phyloP scores from a whole-genome alignment of 2,888 invertebrate genomes.

The Cephus nigrinus region DNA sequence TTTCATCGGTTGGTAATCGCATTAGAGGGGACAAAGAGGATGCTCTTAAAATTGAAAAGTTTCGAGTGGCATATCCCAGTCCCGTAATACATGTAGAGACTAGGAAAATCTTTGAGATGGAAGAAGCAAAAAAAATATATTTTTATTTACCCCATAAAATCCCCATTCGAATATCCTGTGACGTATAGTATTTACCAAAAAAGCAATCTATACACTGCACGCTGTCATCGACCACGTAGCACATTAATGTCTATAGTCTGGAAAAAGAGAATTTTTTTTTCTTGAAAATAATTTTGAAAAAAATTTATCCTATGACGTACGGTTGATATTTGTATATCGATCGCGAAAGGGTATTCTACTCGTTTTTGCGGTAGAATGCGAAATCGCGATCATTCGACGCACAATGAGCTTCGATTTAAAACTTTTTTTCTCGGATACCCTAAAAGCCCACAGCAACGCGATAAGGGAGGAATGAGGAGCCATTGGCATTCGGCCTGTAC shows the following conservation, averaged over 20 bases:
- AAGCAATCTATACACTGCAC: no score
- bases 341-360: neutral
- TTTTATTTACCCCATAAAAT: no score
- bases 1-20: slow-evolving; percentile 40
- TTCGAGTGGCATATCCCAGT: neutral
- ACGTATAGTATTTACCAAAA: no score
- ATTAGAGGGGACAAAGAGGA: slow-evolving; percentile 32
- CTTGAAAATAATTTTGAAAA: no score
- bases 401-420: neutral
- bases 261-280: no score
- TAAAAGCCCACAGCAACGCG: neutral
- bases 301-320: no score
- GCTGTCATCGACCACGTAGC: no score
- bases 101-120: neutral
- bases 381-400: neutral
- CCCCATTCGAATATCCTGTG: no score
- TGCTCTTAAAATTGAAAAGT: neutral
- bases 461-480: neutral
- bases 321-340: no score
- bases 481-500: neutral
- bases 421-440: neutral
- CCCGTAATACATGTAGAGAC: neutral
- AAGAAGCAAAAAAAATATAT: no score
- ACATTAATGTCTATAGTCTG: no score
- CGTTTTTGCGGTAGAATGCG: neutral